Percentiles rank a stretch among this genome's conserved stretches.
Evolutionary conservation across 2,113 vertebrate species (phyloP).

Genomic region (Syngnathoides biaculeatus): DNA sequence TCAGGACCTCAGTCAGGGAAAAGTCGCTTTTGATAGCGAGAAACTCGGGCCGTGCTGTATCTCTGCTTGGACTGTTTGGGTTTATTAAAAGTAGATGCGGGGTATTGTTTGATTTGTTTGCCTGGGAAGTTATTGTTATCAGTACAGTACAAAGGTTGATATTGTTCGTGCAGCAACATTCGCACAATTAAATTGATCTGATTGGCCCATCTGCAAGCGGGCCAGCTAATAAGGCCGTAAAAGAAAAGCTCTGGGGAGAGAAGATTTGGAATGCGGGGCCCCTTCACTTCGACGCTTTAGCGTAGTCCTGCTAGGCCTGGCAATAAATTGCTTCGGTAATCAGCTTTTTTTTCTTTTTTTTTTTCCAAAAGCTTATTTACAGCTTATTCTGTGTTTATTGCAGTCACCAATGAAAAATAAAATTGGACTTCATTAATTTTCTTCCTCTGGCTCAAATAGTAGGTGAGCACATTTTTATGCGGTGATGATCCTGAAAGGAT

Average conservation of each 20-base stretch:
- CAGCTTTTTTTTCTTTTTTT: slow-evolving; percentile 79
- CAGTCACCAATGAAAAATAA: slow-evolving; percentile 77
- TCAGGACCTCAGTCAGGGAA: neutral
- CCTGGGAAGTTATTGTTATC: slow-evolving; percentile 5
- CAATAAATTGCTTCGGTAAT: slow-evolving; percentile 81
- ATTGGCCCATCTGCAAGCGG: slow-evolving; percentile 74
- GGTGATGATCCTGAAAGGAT: slow-evolving; percentile 62
- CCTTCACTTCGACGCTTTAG: slow-evolving; percentile 64
- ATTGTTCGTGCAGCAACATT: slow-evolving; percentile 6
- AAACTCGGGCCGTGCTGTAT: neutral
- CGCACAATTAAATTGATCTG: slow-evolving; percentile 77
- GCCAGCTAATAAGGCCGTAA: slow-evolving; percentile 80
- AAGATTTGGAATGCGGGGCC: slow-evolving; percentile 67
- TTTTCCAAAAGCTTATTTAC: slow-evolving; percentile 81
- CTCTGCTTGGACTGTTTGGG: slow-evolving; percentile 3
- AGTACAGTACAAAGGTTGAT: slow-evolving; percentile 8
- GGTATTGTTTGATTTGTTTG: slow-evolving; percentile 1
- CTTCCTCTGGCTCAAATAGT: slow-evolving; percentile 60
- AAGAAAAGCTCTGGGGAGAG: slow-evolving; percentile 76
- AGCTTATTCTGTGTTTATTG: slow-evolving; percentile 80
- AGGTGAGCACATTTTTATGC: slow-evolving; percentile 52
- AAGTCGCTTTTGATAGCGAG: neutral
- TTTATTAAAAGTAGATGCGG: neutral
- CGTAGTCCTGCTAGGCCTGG: slow-evolving; percentile 68
- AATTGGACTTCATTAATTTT: slow-evolving; percentile 81